These are phyloP conservation scores for Babyrousa celebensis DNA, from an alignment of 2,797 vertebrate genomes.

Conservation along the genomic window DNA sequence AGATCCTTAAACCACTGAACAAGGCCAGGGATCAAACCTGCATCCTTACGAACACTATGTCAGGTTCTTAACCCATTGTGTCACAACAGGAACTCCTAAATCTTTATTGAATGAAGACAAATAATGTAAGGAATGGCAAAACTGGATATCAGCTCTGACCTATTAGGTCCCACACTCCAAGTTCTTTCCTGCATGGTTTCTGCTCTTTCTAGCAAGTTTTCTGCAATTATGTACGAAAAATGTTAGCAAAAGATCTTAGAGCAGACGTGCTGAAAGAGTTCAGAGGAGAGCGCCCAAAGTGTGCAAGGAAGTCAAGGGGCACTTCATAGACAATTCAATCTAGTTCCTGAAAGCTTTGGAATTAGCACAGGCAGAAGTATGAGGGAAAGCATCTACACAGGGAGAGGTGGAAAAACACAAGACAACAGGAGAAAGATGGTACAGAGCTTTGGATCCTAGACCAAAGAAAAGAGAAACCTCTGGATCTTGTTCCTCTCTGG, in stretches of 20 bases:
- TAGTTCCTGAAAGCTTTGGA: background rate
- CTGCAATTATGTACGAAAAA: background rate
- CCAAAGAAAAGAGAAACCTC: background rate
- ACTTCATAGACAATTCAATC: background rate
- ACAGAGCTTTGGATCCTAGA: background rate
- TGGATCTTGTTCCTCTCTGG: background rate
- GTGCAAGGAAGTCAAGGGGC: background rate
- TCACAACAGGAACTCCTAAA: background rate
- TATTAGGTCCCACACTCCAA: background rate
- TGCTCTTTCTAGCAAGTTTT: background rate
- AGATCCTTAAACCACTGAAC: no score
- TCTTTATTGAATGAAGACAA: constrained; percentile 45
- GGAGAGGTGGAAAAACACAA: background rate
- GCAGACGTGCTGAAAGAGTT: background rate
- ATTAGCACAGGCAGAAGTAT: background rate
- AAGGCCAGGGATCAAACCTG: no score
- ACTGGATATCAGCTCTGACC: constrained; percentile 1
- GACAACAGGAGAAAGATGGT: background rate
- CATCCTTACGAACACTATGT: no score
- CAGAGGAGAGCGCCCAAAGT: background rate
- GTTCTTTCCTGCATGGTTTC: constrained; percentile 25
- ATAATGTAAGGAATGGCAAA: background rate
- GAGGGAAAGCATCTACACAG: background rate
- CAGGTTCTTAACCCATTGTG: no score
- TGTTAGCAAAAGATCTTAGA: background rate